Percentiles rank a stretch among this genome's conserved stretches.
Evolutionary conservation across 2,797 vertebrate species (phyloP).

Genomic region (Spondyliosoma cantharus): DNA sequence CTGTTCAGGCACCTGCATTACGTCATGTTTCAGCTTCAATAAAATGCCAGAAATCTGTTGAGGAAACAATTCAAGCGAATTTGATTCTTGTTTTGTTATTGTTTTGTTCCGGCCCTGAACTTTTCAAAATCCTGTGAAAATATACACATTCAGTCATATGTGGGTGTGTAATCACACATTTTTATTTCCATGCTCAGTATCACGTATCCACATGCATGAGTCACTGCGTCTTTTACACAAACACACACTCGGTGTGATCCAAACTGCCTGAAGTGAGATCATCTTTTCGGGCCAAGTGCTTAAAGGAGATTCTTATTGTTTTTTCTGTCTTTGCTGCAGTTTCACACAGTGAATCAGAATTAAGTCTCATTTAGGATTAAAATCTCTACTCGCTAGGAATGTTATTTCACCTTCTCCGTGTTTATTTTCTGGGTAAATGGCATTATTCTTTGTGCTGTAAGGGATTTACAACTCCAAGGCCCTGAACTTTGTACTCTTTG

Average conservation of each 20-base stretch:
- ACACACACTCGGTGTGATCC: constrained; percentile 13
- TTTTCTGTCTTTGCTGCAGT: constrained; percentile 3
- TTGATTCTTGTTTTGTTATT: constrained; percentile 28
- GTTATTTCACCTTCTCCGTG: constrained; percentile 35
- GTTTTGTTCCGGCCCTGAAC: constrained; percentile 19
- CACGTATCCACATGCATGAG: constrained; percentile 31
- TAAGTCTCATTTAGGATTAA: constrained; percentile 57
- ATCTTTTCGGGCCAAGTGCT: constrained; percentile 29
- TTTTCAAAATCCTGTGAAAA: constrained; percentile 40
- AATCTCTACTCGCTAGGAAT: constrained; percentile 37
- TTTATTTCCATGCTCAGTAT: constrained; percentile 31
- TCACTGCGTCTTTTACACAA: constrained; percentile 25
- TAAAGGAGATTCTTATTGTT: constrained; percentile 36
- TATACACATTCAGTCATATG: constrained; percentile 1
- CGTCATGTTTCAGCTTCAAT: constrained; percentile 20
- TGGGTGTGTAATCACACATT: constrained; percentile 21
- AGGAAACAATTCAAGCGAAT: constrained; percentile 36
- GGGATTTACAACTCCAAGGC: constrained; percentile 37
- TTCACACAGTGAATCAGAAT: constrained; percentile 45
- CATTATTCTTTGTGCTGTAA: constrained; percentile 45
- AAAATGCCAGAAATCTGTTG: constrained; percentile 24
- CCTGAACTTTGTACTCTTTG: constrained; percentile 49
- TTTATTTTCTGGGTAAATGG: constrained; percentile 29
- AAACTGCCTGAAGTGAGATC: constrained; percentile 30
- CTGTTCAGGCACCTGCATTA: constrained; percentile 27